These are phyloP conservation scores for Seira ritae DNA, from an alignment of 2,888 invertebrate species.

Conservation along the genomic window DNA sequence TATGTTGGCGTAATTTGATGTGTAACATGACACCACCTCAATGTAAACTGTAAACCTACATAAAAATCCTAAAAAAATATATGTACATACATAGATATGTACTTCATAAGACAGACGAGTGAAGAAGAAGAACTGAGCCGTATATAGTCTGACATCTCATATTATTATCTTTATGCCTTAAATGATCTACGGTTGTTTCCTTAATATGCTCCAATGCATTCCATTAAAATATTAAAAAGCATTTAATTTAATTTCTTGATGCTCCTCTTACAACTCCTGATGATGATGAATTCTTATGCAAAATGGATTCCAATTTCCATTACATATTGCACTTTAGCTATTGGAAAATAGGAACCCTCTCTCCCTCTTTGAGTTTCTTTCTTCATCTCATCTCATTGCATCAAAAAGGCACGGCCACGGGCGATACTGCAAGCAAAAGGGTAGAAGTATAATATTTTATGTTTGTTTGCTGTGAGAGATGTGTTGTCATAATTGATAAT, in stretches of 20 bases:
- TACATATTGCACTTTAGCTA: no score
- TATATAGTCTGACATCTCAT: no score
- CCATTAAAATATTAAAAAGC: conserved; percentile 44
- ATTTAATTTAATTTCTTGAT: conserved; percentile 30
- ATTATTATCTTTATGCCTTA: no score
- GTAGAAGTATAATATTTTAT: background rate
- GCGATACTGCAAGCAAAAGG: conserved; percentile 37
- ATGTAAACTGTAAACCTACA: no score
- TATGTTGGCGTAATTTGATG: conserved; percentile 37
- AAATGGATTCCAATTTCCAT: conserved; percentile 36
- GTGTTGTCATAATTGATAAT: conserved; percentile 53
- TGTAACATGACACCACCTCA: conserved; percentile 53
- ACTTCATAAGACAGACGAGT: background rate
- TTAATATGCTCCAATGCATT: conserved; percentile 12
- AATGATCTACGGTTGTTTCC: background rate
- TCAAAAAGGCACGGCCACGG: conserved; percentile 2
- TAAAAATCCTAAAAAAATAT: no score
- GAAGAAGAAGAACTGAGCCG: conserved; percentile 1
- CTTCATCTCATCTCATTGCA: background rate
- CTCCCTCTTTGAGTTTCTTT: conserved; percentile 22
- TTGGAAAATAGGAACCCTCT: no score
- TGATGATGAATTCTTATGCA: conserved; percentile 26
- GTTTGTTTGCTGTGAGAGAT: conserved; percentile 29
- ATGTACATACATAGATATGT: no score
- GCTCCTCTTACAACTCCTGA: background rate